phyloP scores from a whole-genome alignment of 2,888 invertebrate genomes.

The Sesamia inferens region DNA sequence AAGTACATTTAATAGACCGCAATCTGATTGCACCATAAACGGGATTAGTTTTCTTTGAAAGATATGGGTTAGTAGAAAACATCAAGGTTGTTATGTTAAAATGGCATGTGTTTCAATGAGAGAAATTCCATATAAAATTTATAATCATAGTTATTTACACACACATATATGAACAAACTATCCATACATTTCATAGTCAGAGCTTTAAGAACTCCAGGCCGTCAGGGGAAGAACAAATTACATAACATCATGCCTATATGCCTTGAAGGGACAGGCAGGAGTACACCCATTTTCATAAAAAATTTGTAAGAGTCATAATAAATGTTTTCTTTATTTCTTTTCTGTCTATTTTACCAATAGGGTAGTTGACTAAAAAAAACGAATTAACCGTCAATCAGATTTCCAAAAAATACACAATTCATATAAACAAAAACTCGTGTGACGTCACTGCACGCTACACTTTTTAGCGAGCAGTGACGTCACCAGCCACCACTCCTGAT shows the following conservation, averaged over 20 bases:
- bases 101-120: neutral
- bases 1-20: no score
- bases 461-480: no score
- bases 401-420: no score
- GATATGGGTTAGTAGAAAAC: slow-evolving; percentile 24
- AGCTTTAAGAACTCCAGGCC: neutral
- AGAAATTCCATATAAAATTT: neutral
- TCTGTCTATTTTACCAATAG: no score
- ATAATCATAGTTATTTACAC: slow-evolving; percentile 10
- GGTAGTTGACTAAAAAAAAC: no score
- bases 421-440: no score
- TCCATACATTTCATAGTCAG: slow-evolving; percentile 6
- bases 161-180: neutral
- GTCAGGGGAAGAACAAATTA: neutral
- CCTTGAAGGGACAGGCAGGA: neutral
- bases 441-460: no score
- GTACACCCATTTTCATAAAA: neutral
- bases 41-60: slow-evolving; percentile 11
- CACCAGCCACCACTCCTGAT: no score
- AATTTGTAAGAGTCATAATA: no score
- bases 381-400: no score
- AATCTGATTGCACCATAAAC: slow-evolving; percentile 7
- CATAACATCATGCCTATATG: no score
- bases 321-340: no score
- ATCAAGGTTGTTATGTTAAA: slow-evolving; percentile 5